Conservation (phyloP, 2,797 vertebrate species). For the Hyperoplus lanceolatus region DNA sequence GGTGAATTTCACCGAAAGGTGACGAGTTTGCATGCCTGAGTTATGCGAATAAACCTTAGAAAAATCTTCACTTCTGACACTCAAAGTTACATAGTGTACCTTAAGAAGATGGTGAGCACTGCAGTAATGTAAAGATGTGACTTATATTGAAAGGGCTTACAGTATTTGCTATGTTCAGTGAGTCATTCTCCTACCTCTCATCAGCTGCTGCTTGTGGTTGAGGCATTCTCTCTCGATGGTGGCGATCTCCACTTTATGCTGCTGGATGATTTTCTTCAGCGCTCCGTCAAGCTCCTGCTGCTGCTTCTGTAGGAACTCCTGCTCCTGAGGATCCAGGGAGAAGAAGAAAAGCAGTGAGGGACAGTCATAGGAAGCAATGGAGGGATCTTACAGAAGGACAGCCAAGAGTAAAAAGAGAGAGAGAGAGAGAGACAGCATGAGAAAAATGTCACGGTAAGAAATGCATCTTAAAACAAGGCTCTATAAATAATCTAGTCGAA, state of each 20-base stretch:
- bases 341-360: conserved; percentile 37
- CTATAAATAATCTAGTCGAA: conserved; percentile 33
- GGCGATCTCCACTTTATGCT: conserved; percentile 96
- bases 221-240: conserved; percentile 97
- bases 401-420: conserved; percentile 25
- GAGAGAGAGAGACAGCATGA: conserved; percentile 14
- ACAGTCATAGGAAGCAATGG: neutral
- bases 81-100: no score
- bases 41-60: no score
- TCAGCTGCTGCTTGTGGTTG: conserved; percentile 97
- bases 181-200: conserved; percentile 89
- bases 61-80: no score
- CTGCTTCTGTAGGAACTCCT: conserved; percentile 98
- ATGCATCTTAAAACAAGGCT: neutral
- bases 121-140: conserved; percentile 1
- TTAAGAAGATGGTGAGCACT: neutral
- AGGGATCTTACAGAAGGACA: conserved; percentile 44
- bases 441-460: conserved; percentile 23
- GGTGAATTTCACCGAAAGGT: no score
- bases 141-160: neutral
- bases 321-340: conserved; percentile 87
- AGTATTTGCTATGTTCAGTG: neutral
- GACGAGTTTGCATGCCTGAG: no score
- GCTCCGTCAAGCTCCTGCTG: conserved; percentile 96
- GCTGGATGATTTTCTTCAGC: conserved; percentile 98